Evolutionary conservation across 2,888 invertebrate species (phyloP).

Genomic region (Trichacis sp.): DNA sequence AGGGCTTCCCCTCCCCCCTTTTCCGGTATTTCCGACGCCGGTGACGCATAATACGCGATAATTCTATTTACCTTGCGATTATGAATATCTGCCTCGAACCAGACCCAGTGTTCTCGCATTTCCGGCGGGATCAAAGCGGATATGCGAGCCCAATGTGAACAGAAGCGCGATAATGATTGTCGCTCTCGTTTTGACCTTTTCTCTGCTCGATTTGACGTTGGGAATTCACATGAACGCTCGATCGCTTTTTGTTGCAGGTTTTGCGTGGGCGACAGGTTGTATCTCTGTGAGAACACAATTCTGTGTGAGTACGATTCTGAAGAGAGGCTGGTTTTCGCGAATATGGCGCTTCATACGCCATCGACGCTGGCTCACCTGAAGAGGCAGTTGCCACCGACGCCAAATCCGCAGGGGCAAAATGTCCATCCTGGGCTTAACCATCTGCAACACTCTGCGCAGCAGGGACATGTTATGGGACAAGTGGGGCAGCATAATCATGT

Average conservation of each 20-base stretch:
- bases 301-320: conserved; percentile 98
- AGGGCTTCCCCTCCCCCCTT: conserved; percentile 16
- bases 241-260: conserved; percentile 3
- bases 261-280: conserved; percentile 97
- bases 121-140: conserved; percentile 48
- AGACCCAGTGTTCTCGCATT: conserved; percentile 58
- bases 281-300: conserved; percentile 97
- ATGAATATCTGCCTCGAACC: conserved; percentile 66
- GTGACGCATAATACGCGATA: conserved; percentile 54
- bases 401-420: conserved; percentile 61
- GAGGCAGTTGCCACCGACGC: conserved; percentile 72
- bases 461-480: conserved; percentile 61
- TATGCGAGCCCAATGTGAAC: conserved; percentile 49
- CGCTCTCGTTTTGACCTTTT: conserved; percentile 24
- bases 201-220: too few relatives aligned
- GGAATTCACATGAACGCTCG: too few relatives aligned
- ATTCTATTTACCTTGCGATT: conserved; percentile 67
- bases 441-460: conserved; percentile 55
- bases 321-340: conserved; percentile 93
- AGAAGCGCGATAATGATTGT: conserved; percentile 62
- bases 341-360: conserved; percentile 91
- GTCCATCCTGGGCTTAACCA: conserved; percentile 62
- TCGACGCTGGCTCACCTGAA: conserved; percentile 83
- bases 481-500: conserved; percentile 65
- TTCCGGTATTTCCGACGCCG: conserved; percentile 26